phyloP scores from a whole-genome alignment of 2,888 invertebrate genomes.

The Microctonus brassicae region DNA sequence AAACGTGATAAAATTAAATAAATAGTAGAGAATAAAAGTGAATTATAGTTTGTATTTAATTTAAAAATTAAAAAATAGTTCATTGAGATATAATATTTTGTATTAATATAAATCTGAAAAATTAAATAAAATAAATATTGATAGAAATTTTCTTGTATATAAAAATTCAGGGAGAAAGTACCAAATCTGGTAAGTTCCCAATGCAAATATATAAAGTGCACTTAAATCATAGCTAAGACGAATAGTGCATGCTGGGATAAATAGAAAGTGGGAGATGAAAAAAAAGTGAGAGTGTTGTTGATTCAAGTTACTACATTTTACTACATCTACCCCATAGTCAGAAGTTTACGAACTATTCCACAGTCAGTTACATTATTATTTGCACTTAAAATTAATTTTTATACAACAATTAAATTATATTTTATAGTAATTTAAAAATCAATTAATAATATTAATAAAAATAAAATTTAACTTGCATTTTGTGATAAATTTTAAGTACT shows the following conservation, averaged over 20 bases:
- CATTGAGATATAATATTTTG: too few relatives aligned
- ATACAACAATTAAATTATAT: neutral
- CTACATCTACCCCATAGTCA: constrained; percentile 8
- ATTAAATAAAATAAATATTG: too few relatives aligned
- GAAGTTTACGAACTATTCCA: constrained; percentile 19
- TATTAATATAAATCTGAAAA: too few relatives aligned
- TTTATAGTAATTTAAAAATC: neutral
- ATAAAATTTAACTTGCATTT: neutral
- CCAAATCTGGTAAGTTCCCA: neutral
- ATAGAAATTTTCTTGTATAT: too few relatives aligned
- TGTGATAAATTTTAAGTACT: neutral
- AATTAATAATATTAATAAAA: neutral
- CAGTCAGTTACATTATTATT: constrained; percentile 5
- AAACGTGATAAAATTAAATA: too few relatives aligned
- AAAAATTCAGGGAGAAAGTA: neutral
- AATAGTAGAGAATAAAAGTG: too few relatives aligned
- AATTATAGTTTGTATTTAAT: too few relatives aligned
- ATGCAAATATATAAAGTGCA: neutral
- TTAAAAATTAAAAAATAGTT: too few relatives aligned
- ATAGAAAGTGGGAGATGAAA: constrained; percentile 59
- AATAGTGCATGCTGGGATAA: neutral
- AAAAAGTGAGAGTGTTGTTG: constrained; percentile 37
- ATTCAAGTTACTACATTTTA: neutral
- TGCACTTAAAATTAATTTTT: neutral
- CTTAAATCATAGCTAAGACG: constrained; percentile 36